Evolutionary conservation across 2,113 vertebrate species (phyloP), one percentile per base, ranked within the genome.

Genomic region (Dasyprocta punctata): DNA sequence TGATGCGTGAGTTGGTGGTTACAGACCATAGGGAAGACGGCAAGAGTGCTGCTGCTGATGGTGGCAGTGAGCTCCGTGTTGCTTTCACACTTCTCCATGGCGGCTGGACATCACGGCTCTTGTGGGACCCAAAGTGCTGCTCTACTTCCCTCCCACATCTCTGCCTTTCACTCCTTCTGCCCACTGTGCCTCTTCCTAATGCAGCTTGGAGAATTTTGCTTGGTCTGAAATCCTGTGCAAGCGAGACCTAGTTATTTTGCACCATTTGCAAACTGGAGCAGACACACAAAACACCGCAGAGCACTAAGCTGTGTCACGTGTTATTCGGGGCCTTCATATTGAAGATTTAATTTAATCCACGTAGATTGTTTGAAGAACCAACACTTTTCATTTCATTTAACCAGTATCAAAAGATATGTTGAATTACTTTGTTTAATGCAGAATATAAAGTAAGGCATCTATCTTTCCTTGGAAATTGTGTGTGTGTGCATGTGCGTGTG

Each of bases 41-140:
- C 7, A 20, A 52, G 12, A 7, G 11, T 1, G 4, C 65, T 17
- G 4, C 65, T 17, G 58, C 11, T 5, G 54, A 30, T 14, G 14
- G 19, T 1, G 33, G 24, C 6, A 17, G 24, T 7, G 20, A 30
- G 10, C 19, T 10, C 3, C 0, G 2, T 30, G 69, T 3, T 16
- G 26, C 28, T 5, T 30, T 24, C n/a, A 36, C 17, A 5, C 54
- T 49, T 22, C 36, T 28, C 1, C 56, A 28, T 3, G 36, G 33
- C 28, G 38, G 58, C 7, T 3, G n/a, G 33, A 19, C 49, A 41
- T 17, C 36, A 17, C 4, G 36, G 7, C 30, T 58, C 65, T 63
- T 1, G 0, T 36, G 58, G 1, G 63, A 22, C 33, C 52, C 22
- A 7, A 36, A 38, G 28, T 4, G n/a, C 26, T 5, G 14, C 22